Percentiles rank a stretch among this genome's conserved stretches.
Evolutionary conservation across 2,113 vertebrate genomes (phyloP).

Genomic region (Hippocampus mohnikei): DNA sequence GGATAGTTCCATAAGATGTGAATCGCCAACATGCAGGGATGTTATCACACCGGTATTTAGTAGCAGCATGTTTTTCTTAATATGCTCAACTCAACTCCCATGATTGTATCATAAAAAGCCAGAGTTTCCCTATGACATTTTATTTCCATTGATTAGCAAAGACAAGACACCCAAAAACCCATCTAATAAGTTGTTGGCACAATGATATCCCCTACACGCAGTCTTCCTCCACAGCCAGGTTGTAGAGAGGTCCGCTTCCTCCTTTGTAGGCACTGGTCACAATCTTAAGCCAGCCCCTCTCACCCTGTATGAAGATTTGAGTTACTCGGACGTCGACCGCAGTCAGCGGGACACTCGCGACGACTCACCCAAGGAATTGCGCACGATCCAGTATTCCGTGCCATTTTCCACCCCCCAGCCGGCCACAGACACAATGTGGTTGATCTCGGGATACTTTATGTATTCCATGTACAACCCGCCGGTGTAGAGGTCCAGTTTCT

Average conservation of each 20-base stretch:
- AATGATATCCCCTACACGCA: conserved; percentile 88
- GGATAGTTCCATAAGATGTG: no score
- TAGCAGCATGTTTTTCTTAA: no score
- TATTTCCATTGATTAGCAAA: not conserved
- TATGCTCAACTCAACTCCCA: no score
- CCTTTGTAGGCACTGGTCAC: conserved; percentile 90
- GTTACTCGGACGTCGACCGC: not conserved
- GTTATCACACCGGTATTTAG: no score
- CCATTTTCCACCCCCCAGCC: conserved; percentile 85
- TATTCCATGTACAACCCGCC: conserved; percentile 84
- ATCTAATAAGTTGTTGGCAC: not conserved
- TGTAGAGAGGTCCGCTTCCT: conserved; percentile 82
- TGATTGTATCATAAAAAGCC: no score
- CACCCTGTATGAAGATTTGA: conserved; percentile 73
- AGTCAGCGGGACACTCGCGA: not conserved
- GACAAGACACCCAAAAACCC: not conserved
- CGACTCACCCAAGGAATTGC: conserved; percentile 91
- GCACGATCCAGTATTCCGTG: conserved; percentile 89
- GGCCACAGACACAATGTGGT: conserved; percentile 89
- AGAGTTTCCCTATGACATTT: not conserved
- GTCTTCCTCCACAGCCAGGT: conserved; percentile 85
- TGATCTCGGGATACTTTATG: conserved; percentile 60
- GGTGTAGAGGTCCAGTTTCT: conserved; percentile 80
- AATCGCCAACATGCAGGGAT: no score
- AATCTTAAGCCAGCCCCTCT: conserved; percentile 90